phyloP scores from a whole-genome alignment of 2,113 vertebrate species.

The Tragelaphus imberbis region DNA sequence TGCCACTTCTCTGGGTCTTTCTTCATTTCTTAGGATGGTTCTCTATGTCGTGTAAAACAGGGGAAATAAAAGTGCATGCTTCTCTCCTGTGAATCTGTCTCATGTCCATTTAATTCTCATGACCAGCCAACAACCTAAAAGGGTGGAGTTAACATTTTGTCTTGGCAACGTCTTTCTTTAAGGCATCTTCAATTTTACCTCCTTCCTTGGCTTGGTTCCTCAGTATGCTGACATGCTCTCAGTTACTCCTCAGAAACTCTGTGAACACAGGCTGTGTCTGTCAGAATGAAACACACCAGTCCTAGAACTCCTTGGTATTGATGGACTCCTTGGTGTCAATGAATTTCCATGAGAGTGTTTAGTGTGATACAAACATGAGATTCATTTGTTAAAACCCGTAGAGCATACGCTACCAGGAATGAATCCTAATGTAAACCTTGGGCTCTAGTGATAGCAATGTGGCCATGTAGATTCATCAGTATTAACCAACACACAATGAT shows the following conservation, averaged over 20 bases:
- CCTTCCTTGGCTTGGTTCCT: not conserved
- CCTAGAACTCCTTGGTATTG: not conserved
- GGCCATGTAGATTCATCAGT: not conserved
- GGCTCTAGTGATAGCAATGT: not conserved
- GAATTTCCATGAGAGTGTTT: not conserved
- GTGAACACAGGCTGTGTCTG: not conserved
- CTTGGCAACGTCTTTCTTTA: not conserved
- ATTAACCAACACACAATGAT: not conserved
- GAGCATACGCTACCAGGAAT: not conserved
- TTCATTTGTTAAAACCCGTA: not conserved
- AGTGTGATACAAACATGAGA: not conserved
- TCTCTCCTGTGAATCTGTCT: not conserved
- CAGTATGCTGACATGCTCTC: not conserved
- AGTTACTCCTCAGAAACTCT: not conserved
- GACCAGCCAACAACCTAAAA: not conserved
- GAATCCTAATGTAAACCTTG: not conserved
- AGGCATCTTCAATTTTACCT: not conserved
- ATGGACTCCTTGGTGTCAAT: not conserved
- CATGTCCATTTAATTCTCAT: not conserved
- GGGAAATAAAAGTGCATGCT: not conserved
- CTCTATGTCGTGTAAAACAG: not conserved
- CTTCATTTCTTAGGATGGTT: not conserved
- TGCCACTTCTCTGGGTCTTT: not conserved
- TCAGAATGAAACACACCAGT: not conserved
- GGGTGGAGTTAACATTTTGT: not conserved